These are phyloP conservation scores for Melanotus villosus DNA, from an alignment of 2,888 invertebrate species.

Conservation along the genomic window DNA sequence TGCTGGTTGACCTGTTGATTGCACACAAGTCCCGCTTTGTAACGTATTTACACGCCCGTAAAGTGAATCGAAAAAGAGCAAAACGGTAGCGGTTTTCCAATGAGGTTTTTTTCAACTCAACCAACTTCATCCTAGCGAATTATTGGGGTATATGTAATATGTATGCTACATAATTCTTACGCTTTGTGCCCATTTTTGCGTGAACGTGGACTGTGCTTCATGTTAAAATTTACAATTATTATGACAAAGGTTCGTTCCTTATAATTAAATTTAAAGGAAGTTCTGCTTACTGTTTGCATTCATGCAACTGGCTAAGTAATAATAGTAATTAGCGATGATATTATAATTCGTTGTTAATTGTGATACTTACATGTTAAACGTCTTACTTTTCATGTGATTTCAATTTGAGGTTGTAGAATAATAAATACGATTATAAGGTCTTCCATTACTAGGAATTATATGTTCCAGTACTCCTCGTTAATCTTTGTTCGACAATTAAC, in stretches of 20 bases:
- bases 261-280: slow-evolving; percentile 21
- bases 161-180: neutral
- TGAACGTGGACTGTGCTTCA: neutral
- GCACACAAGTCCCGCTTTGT: slow-evolving; percentile 53
- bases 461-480: no score
- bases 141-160: neutral
- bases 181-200: neutral
- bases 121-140: slow-evolving; percentile 1
- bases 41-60: slow-evolving; percentile 50
- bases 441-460: no score
- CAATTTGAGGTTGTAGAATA: neutral
- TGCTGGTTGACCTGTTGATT: slow-evolving; percentile 55
- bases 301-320: neutral
- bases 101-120: neutral
- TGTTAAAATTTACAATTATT: slow-evolving; percentile 11
- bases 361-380: neutral
- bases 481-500: no score
- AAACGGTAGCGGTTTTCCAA: slow-evolving; percentile 15
- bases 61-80: slow-evolving; percentile 29
- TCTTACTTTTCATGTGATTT: neutral
- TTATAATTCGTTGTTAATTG: slow-evolving; percentile 13
- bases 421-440: no score
- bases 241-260: slow-evolving; percentile 7
- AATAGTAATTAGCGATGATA: neutral
- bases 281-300: slow-evolving; percentile 1